Conservation (phyloP, 2,797 vertebrate genomes). For the Buphagus erythrorhynchus region DNA sequence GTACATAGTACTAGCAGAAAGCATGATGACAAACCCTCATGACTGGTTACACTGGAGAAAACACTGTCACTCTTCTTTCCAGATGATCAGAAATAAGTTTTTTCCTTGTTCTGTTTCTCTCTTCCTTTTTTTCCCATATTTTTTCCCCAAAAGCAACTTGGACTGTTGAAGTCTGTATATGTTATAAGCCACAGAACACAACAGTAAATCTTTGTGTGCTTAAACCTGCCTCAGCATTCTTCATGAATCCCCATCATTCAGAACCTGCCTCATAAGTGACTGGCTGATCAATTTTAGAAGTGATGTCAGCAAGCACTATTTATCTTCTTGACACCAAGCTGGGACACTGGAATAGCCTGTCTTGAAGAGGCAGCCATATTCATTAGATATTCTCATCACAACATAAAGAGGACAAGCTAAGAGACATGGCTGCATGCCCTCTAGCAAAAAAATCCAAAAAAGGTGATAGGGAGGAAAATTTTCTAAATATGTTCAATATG, state of each 20-base stretch:
- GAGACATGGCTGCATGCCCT: not conserved
- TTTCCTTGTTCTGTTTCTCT: not conserved
- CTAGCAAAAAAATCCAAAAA: not conserved
- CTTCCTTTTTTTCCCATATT: accelerated
- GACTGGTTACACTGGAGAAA: not conserved
- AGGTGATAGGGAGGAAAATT: not conserved
- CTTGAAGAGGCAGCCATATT: not conserved
- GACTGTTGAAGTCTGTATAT: not conserved
- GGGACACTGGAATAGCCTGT: not conserved
- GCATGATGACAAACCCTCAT: not conserved
- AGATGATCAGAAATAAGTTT: not conserved
- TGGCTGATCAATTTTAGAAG: not conserved
- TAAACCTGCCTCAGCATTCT: not conserved
- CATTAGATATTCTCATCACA: not conserved
- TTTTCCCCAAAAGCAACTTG: accelerated
- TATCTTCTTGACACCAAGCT: not conserved
- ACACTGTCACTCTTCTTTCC: not conserved
- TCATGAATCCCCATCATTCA: not conserved
- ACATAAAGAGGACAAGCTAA: not conserved
- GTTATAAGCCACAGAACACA: not conserved
- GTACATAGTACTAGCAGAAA: not conserved
- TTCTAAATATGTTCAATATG: not conserved
- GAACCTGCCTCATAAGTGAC: not conserved
- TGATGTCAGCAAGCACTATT: not conserved
- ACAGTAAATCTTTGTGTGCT: not conserved